phyloP scores from a whole-genome alignment of 2,888 invertebrate genomes.

The Calameuta pallipes region DNA sequence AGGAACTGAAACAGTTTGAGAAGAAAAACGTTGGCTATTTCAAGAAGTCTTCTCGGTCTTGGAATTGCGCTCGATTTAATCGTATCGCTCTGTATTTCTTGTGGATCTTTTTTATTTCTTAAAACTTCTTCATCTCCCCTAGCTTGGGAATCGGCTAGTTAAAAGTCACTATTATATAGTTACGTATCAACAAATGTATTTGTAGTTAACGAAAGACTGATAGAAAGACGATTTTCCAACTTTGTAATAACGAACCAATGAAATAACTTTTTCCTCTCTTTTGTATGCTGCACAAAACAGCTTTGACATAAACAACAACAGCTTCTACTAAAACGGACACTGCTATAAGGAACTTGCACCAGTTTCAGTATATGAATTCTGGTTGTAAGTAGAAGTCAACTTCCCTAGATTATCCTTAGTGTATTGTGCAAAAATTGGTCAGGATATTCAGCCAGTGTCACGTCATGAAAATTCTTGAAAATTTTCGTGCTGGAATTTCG shows the following conservation, averaged over 20 bases:
- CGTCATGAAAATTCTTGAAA: background rate
- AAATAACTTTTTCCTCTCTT: background rate
- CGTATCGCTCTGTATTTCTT: background rate
- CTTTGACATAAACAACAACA: background rate
- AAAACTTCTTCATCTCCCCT: background rate
- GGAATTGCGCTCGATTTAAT: background rate
- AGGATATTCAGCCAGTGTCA: background rate
- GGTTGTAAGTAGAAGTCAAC: background rate
- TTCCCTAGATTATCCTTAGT: background rate
- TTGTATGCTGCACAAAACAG: background rate
- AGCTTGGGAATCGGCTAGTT: background rate
- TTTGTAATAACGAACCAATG: background rate
- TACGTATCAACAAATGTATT: background rate
- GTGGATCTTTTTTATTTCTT: background rate
- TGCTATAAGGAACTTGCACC: background rate
- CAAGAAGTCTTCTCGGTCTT: background rate
- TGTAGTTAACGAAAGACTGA: background rate
- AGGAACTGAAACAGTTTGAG: background rate
- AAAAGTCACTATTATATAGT: background rate
- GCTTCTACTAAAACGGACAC: background rate
- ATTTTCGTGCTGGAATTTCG: background rate
- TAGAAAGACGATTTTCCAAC: background rate
- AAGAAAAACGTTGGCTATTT: background rate
- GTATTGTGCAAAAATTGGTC: background rate
- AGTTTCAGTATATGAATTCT: background rate